These are phyloP conservation scores for Betta splendens DNA, from an alignment of 2,797 vertebrate species.

Conservation along the genomic window DNA sequence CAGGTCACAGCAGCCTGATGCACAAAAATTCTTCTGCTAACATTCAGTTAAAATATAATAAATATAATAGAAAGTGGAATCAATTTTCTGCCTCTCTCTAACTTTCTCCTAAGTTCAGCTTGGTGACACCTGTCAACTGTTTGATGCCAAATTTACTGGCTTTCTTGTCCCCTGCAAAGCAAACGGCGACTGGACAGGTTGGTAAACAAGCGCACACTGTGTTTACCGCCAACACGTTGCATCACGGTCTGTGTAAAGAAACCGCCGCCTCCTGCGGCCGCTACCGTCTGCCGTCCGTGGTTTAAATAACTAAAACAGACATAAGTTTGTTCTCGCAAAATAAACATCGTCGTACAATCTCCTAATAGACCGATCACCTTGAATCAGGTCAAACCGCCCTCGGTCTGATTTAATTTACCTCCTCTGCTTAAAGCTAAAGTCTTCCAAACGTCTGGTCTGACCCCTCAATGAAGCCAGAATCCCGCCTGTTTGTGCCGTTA, in stretches of 20 bases:
- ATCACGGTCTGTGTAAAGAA: constrained; percentile 25
- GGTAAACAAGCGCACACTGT: constrained; percentile 47
- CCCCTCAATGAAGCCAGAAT: constrained; percentile 65
- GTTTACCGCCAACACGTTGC: constrained; percentile 38
- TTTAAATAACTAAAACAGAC: constrained; percentile 9
- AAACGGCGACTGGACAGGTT: constrained; percentile 31
- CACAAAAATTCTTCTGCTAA: neutral
- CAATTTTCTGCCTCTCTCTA: neutral
- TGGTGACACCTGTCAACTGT: neutral
- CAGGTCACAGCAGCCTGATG: too few species aligned
- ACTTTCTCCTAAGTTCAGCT: neutral
- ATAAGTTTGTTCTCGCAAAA: constrained; percentile 4
- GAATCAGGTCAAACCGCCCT: constrained; percentile 46
- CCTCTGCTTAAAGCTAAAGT: constrained; percentile 51
- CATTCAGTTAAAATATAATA: neutral
- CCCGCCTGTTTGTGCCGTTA: constrained; percentile 68
- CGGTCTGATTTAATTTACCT: constrained; percentile 62
- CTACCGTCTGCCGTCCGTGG: neutral
- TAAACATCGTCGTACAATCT: constrained; percentile 17
- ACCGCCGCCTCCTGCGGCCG: constrained; percentile 19
- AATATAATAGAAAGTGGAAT: too few species aligned
- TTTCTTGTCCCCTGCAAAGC: constrained; percentile 30
- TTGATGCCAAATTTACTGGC: constrained; percentile 14
- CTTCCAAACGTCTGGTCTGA: constrained; percentile 64
- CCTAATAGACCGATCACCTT: constrained; percentile 50